phyloP scores from a whole-genome alignment of 2,888 invertebrate species.

The Hesperia comma region DNA sequence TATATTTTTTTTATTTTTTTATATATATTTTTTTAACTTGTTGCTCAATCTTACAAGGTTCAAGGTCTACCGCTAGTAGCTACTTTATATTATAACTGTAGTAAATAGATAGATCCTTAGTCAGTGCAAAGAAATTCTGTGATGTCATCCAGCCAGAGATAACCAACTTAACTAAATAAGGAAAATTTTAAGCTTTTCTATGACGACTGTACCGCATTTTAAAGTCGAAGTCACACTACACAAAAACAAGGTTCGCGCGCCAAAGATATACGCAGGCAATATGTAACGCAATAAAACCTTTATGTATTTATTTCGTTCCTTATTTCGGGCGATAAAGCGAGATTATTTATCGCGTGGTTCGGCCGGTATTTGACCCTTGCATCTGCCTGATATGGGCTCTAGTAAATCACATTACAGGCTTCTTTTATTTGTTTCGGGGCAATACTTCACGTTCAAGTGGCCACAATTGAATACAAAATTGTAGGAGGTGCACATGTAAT shows the following conservation, averaged over 20 bases:
- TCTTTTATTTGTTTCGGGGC: conserved; percentile 33
- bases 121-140: no score
- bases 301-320: conserved; percentile 34
- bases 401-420: conserved; percentile 36
- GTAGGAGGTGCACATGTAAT: conserved; percentile 23
- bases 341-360: conserved; percentile 35
- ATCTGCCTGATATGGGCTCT: conserved; percentile 35
- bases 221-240: conserved; percentile 22
- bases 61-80: no score
- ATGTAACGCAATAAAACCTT: conserved; percentile 35
- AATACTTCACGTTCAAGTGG: conserved; percentile 32
- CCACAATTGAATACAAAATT: conserved; percentile 37
- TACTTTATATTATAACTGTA: no score
- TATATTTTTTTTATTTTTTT: no score
- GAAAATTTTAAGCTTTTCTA: not conserved
- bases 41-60: no score
- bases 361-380: conserved; percentile 36
- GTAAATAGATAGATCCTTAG: no score
- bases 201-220: conserved; percentile 22
- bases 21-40: no score
- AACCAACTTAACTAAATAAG: no score
- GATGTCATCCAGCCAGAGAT: no score
- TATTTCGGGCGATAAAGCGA: conserved; percentile 35
- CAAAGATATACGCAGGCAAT: conserved; percentile 35
- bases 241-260: conserved; percentile 27